A percentile compares a stretch with the other conserved stretches of the same genome.
phyloP scores from a whole-genome alignment of 2,888 invertebrate species.

The Acanthosepion esculentum region DNA sequence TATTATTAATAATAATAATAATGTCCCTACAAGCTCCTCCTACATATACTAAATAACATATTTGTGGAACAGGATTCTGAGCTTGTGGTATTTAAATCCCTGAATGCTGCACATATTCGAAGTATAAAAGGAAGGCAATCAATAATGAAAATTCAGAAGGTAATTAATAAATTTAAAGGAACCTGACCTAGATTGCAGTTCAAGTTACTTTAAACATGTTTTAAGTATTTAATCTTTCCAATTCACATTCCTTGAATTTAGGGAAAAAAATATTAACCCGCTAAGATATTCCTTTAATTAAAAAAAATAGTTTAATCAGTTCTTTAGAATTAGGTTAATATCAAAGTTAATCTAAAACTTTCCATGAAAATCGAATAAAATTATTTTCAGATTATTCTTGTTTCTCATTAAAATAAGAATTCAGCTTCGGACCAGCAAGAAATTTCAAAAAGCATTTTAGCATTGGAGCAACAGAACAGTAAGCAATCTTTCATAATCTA shows the following conservation, averaged over 20 bases:
- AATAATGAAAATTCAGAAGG: background rate
- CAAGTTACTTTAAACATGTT: background rate
- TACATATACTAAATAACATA: no score
- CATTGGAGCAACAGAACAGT: no score
- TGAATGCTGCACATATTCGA: background rate
- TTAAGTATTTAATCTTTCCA: constrained; percentile 2
- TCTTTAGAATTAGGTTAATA: background rate
- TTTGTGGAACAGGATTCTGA: no score
- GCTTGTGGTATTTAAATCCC: no score
- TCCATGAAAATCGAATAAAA: background rate
- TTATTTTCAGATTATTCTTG: background rate
- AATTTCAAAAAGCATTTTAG: no score
- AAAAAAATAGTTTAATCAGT: background rate
- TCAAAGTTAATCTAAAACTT: background rate
- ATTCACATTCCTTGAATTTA: background rate
- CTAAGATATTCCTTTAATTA: background rate
- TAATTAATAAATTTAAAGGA: background rate
- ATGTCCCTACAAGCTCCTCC: no score
- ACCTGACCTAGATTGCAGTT: background rate
- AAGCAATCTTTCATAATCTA: no score
- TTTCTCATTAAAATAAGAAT: background rate
- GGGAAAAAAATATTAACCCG: background rate
- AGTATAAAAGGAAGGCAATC: background rate
- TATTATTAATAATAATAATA: no score
- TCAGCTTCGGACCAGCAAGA: no score